phyloP scores from a whole-genome alignment of 2,113 vertebrate species.

The Anguilla japonica region DNA sequence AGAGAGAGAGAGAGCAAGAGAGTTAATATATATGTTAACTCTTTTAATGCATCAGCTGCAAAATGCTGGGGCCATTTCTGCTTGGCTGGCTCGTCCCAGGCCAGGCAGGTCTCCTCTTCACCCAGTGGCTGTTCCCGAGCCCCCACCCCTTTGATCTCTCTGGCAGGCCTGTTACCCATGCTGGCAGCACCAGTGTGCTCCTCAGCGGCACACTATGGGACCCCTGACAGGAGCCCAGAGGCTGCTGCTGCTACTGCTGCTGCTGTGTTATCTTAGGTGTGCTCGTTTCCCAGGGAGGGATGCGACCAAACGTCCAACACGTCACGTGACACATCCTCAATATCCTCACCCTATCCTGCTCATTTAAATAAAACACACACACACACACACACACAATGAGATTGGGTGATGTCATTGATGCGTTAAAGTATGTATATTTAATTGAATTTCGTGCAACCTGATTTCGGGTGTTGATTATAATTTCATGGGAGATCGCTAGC shows the following conservation, averaged over 20 bases:
- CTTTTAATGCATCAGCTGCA: neutral
- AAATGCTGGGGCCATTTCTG: neutral
- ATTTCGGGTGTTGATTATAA: neutral
- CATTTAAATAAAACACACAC: too few relatives aligned
- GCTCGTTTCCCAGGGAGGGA: neutral
- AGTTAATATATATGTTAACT: too few relatives aligned
- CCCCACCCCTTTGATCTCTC: neutral
- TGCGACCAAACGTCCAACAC: neutral
- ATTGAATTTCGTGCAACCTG: too few relatives aligned
- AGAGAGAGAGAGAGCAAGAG: too few relatives aligned
- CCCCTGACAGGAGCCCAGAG: neutral
- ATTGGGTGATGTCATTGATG: too few relatives aligned
- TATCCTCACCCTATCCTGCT: neutral
- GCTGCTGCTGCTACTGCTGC: neutral
- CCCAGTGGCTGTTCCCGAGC: neutral
- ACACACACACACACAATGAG: too few relatives aligned
- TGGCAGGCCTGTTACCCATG: neutral
- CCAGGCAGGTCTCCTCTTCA: neutral
- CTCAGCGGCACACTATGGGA: too few relatives aligned
- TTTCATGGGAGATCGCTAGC: slow-evolving; percentile 43
- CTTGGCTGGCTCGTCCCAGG: neutral
- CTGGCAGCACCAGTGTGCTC: too few relatives aligned
- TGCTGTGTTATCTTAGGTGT: neutral
- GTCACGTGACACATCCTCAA: neutral
- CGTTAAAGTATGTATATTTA: too few relatives aligned